Base-by-base conservation (phyloP, 2,888 invertebrate species). In the Himalopsyche anomala region DNA sequence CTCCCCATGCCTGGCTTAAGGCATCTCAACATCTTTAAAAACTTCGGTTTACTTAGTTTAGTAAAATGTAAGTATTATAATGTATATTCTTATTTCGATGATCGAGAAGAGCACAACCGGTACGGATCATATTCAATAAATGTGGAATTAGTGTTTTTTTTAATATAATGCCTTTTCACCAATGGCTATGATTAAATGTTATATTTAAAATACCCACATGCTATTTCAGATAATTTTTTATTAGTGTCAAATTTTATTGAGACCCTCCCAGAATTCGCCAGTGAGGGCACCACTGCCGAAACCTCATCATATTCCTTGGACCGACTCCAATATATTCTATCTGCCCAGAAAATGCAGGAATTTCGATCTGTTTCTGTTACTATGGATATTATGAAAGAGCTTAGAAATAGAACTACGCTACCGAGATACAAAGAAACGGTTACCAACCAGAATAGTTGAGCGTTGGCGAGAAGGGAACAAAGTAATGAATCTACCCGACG, bases 371-470 rank as follows among this genome's bases (percentile, higher is more conserved):
- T 74, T 74, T 74, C 74, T 74, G 74, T 74, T 74, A 36, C 74
- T 74, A 74, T 36, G 38, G 45, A 55, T 80, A 74, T 85, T 83
- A 83, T 85, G 85, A 85, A 85, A 85, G 82, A 54, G 55, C 56
- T 80, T 82, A 40, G 82, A 85, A 85, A 85, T 85, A 85, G 85
- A 82, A 36, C 15, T 15, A 15, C 51, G 45, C 74, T 62, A 85
- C 82, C 62, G 40, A 28, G 55, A 82, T 82, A 85, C 85, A 85
- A 85, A 85, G 85, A 80, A 79, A 80, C 28, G 8, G 83, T 74
- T 74, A 74, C 28, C 19, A 36, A 74, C 74, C 74, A 74, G 74
- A 74, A 74, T 74, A 74, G 74, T 74, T 28, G 28, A 74, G 36
- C 36, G 11, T 15, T 38, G 15, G 45, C 51, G 28, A 74, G 56